phyloP scores from a whole-genome alignment of 53 echinoderm and acorn worm genomes.

The Hippasteria phrygiana region DNA sequence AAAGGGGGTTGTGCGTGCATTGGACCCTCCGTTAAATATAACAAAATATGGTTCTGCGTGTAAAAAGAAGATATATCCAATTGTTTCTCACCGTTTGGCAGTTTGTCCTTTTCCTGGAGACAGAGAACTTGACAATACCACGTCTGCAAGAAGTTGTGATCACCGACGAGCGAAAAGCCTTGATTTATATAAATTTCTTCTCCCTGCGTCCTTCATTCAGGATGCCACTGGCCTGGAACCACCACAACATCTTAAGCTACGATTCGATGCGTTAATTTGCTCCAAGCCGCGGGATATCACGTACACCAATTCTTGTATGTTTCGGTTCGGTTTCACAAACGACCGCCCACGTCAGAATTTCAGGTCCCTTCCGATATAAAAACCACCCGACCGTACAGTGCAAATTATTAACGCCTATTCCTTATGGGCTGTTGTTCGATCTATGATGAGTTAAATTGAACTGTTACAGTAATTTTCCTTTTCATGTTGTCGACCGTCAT shows the following conservation, averaged over 20 bases:
- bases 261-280: slow-evolving; percentile 45
- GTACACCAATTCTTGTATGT: not conserved
- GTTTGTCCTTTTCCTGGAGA: not conserved
- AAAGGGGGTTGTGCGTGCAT: no score
- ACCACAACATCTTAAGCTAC: not conserved
- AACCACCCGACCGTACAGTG: not conserved
- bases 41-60: no score
- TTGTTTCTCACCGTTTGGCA: not conserved
- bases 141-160: not conserved
- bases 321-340: not conserved
- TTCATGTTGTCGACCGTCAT: not conserved
- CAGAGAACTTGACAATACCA: not conserved
- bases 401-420: slow-evolving; percentile 17
- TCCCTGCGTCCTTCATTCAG: not conserved
- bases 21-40: no score
- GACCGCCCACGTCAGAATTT: not conserved
- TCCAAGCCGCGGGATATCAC: not conserved
- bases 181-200: slow-evolving; percentile 21
- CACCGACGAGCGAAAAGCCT: not conserved
- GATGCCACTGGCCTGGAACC: not conserved
- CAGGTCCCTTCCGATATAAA: not conserved
- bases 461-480: no score
- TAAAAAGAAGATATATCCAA: not conserved
- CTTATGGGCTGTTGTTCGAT: no score
- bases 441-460: no score